Conservation (phyloP, 1,140 invertebrate genomes). For the Ganaspis sp. region DNA sequence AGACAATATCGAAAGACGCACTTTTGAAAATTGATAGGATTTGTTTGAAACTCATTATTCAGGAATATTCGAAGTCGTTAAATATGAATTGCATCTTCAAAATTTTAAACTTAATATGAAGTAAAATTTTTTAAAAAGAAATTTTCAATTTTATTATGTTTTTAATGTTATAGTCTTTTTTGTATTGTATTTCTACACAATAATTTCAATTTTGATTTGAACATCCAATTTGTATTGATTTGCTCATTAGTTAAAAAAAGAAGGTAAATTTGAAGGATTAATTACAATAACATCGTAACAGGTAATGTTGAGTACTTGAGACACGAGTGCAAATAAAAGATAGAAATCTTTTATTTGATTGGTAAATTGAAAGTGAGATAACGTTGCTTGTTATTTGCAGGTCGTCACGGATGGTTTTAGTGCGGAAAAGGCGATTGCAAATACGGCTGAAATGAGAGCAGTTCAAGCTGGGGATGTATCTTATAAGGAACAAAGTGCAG, state of each 20-base stretch:
- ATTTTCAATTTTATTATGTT: too few relatives aligned
- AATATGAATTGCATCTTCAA: too few relatives aligned
- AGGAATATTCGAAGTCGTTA: too few relatives aligned
- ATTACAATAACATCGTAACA: background rate
- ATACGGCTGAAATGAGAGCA: constrained; percentile 86
- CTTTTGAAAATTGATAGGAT: too few relatives aligned
- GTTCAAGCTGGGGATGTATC: constrained; percentile 87
- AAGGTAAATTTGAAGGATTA: background rate
- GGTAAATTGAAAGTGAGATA: background rate
- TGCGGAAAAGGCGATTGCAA: constrained; percentile 86
- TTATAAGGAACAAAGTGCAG: constrained; percentile 84
- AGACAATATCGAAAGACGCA: too few relatives aligned
- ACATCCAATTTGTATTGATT: background rate
- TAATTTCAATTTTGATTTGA: background rate
- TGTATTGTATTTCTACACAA: too few relatives aligned
- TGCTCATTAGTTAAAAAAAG: too few relatives aligned
- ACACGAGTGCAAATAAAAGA: background rate
- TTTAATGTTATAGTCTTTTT: too few relatives aligned
- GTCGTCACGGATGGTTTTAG: constrained; percentile 89
- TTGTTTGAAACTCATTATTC: too few relatives aligned
- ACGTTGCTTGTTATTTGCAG: constrained; percentile 53
- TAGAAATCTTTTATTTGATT: constrained; percentile 20
- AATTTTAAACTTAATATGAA: too few relatives aligned
- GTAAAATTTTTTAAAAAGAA: too few relatives aligned
- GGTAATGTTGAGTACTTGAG: background rate